Evolutionary conservation across 2,113 vertebrate genomes (phyloP).

Genomic region (Dicerorhinus sumatrensis): DNA sequence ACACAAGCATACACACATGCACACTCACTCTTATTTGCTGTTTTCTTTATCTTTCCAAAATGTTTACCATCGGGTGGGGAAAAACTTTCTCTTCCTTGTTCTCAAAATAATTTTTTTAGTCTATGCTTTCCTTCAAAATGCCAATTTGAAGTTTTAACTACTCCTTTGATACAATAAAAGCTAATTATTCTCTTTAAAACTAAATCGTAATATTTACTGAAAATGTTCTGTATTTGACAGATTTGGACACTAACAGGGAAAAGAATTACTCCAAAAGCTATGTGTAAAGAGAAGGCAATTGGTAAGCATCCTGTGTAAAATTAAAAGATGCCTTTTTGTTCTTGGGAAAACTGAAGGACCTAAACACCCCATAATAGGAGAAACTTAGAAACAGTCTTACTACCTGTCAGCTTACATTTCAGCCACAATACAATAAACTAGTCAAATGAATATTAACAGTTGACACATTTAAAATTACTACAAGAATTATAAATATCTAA

Average conservation of each 20-base stretch:
- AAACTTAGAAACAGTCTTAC: neutral
- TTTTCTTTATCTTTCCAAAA: neutral
- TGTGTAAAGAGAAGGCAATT: neutral
- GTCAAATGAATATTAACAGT: neutral
- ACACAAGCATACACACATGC: accelerated
- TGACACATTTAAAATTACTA: neutral
- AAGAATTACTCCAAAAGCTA: slow-evolving; percentile 3
- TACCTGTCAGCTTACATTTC: neutral
- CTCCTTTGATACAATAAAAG: slow-evolving; percentile 44
- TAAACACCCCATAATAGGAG: neutral
- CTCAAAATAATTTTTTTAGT: slow-evolving; percentile 8
- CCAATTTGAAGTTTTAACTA: slow-evolving; percentile 5
- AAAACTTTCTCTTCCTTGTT: slow-evolving; percentile 34
- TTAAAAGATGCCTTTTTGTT: neutral
- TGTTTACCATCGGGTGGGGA: neutral
- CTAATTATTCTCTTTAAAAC: slow-evolving; percentile 41
- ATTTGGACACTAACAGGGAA: slow-evolving; percentile 8
- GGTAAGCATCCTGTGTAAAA: neutral
- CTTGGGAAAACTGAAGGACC: neutral
- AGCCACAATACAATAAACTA: neutral
- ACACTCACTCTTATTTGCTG: neutral
- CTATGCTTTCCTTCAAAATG: slow-evolving; percentile 8
- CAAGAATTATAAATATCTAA: neutral
- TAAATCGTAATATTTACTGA: slow-evolving; percentile 50
- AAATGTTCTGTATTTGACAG: slow-evolving; percentile 29